These are phyloP conservation scores for Nasonia oneida DNA, from an alignment of 2,888 invertebrate species.

Conservation along the genomic window DNA sequence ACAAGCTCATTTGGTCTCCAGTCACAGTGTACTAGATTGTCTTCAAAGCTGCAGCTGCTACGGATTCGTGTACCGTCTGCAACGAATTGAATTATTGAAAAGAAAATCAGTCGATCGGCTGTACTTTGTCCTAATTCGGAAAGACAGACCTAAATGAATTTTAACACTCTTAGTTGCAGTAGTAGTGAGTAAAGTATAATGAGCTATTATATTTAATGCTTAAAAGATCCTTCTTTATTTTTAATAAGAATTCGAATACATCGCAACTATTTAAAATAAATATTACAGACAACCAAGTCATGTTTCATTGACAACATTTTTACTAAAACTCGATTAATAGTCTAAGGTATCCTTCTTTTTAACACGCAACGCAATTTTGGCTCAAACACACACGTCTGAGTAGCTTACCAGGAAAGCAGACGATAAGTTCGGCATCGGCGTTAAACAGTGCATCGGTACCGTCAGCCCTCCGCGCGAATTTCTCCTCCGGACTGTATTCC, in stretches of 20 bases:
- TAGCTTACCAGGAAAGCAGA: slow-evolving; percentile 71
- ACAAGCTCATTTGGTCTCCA: slow-evolving; percentile 72
- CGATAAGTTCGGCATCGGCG: slow-evolving; percentile 70
- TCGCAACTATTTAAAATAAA: not conserved
- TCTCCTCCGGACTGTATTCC: slow-evolving; percentile 73
- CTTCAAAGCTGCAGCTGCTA: slow-evolving; percentile 68
- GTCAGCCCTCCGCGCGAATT: slow-evolving; percentile 73
- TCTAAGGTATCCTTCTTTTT: no score
- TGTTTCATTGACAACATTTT: no score
- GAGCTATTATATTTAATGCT: no score
- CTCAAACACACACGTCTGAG: not conserved
- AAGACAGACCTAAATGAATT: not conserved
- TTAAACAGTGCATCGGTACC: slow-evolving; percentile 72
- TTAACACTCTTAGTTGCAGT: not conserved
- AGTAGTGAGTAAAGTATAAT: no score
- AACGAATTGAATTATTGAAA: not conserved
- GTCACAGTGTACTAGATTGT: slow-evolving; percentile 69
- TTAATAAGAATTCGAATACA: no score
- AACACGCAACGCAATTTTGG: no score
- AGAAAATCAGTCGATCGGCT: not conserved
- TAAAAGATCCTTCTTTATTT: no score
- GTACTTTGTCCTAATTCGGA: not conserved
- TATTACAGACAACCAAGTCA: no score
- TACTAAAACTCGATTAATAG: no score
- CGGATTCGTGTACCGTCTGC: slow-evolving; percentile 74